Evolutionary conservation across 2,113 vertebrate species (phyloP).

Genomic region (Xyliphius kryptos): DNA sequence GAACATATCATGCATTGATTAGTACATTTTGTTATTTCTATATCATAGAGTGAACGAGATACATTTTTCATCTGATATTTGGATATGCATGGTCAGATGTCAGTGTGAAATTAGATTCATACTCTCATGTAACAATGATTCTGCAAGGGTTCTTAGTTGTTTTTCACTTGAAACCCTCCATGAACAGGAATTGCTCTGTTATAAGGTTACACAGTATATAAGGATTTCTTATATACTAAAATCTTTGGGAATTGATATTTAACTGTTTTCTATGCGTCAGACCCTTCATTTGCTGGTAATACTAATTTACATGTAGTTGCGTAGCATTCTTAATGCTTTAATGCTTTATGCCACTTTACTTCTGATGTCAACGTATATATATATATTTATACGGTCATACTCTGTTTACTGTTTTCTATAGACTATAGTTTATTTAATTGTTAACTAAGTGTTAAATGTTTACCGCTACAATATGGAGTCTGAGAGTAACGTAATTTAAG

Average conservation of each 20-base stretch:
- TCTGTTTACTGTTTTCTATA: too few species aligned
- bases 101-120: background rate
- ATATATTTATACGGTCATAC: too few species aligned
- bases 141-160: slow-evolving; percentile 3
- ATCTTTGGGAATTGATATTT: background rate
- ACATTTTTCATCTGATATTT: background rate
- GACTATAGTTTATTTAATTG: too few species aligned
- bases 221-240: background rate
- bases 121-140: background rate
- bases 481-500: too few species aligned
- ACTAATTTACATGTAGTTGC: too few species aligned
- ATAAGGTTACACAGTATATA: background rate
- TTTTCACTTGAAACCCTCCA: background rate
- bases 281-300: too few species aligned
- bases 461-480: too few species aligned
- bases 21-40: background rate
- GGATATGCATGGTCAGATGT: background rate
- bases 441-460: too few species aligned
- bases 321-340: too few species aligned
- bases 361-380: too few species aligned
- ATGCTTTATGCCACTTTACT: too few species aligned
- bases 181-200: background rate
- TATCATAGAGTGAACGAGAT: background rate
- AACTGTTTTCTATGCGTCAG: background rate
- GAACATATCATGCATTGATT: background rate